These are phyloP conservation scores for Polyploca ridens DNA, from an alignment of 2,888 invertebrate species.

Conservation along the genomic window DNA sequence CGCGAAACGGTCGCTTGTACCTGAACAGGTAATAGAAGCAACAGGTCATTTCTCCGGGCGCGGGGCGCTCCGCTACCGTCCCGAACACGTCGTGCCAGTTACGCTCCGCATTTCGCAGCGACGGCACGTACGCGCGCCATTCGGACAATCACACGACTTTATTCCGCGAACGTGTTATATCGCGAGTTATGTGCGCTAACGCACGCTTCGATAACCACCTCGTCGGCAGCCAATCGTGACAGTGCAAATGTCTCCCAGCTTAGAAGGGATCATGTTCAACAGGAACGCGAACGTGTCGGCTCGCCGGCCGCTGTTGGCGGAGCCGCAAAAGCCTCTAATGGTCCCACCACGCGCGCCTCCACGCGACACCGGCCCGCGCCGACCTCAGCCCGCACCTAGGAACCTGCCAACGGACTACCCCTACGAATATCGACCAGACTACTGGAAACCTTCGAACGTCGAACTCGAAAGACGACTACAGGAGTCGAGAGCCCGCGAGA, in stretches of 20 bases:
- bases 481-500: constrained; percentile 73
- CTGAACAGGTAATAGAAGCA: constrained; percentile 82
- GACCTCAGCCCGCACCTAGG: constrained; percentile 67
- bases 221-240: constrained; percentile 64
- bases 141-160: constrained; percentile 44
- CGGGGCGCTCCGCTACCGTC: constrained; percentile 64
- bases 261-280: constrained; percentile 82
- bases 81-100: constrained; percentile 50
- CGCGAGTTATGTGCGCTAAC: constrained; percentile 78
- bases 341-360: constrained; percentile 77
- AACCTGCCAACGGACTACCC: constrained; percentile 58
- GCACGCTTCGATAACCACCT: constrained; percentile 63
- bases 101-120: constrained; percentile 50
- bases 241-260: constrained; percentile 81
- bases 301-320: constrained; percentile 79
- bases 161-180: constrained; percentile 55
- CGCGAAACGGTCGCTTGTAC: constrained; percentile 73
- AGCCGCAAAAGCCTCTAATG: constrained; percentile 76
- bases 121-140: constrained; percentile 44
- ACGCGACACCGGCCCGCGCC: constrained; percentile 69
- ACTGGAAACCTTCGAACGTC: constrained; percentile 80
- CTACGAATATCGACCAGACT: constrained; percentile 70
- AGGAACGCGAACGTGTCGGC: constrained; percentile 79
- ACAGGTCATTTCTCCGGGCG: constrained; percentile 79
- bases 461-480: constrained; percentile 77